Percentiles rank a stretch among this genome's conserved stretches.
phyloP scores from a whole-genome alignment of 2,113 vertebrate species.

The Anarrhichthys ocellatus region DNA sequence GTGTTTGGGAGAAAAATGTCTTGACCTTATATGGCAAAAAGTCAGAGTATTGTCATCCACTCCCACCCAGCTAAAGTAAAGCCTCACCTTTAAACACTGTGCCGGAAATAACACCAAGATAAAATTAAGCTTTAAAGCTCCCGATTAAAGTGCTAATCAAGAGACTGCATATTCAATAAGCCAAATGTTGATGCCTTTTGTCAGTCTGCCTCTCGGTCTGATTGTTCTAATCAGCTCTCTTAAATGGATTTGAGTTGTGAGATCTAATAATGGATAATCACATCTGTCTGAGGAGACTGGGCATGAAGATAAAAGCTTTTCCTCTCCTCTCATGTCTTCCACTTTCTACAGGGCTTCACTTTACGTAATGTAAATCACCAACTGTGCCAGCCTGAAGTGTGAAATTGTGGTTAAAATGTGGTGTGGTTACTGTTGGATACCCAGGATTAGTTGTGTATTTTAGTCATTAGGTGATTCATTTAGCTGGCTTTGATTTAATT shows the following conservation, averaged over 20 bases:
- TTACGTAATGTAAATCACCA: slow-evolving; percentile 18
- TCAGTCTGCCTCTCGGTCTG: slow-evolving; percentile 42
- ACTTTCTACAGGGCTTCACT: slow-evolving; percentile 8
- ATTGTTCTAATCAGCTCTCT: slow-evolving; percentile 50
- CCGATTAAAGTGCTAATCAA: slow-evolving; percentile 18
- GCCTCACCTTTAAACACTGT: slow-evolving; percentile 17
- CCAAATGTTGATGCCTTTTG: slow-evolving; percentile 32
- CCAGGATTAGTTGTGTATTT: background rate
- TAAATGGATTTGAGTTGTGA: slow-evolving; percentile 56
- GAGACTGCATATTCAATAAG: slow-evolving; percentile 42
- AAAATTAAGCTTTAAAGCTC: slow-evolving; percentile 17
- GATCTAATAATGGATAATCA: slow-evolving; percentile 70
- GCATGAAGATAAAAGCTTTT: slow-evolving; percentile 51
- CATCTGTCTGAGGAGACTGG: slow-evolving; percentile 53
- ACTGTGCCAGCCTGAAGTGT: background rate
- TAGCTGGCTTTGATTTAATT: background rate
- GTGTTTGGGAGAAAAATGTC: background rate
- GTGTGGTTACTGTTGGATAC: background rate
- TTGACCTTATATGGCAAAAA: background rate
- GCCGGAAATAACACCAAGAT: slow-evolving; percentile 10
- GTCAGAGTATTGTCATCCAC: background rate
- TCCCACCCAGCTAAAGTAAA: background rate
- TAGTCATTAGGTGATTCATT: background rate
- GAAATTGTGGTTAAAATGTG: slow-evolving; percentile 10
- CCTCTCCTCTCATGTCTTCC: slow-evolving; percentile 17